Base-by-base conservation (phyloP, 2,113 vertebrate genomes). In the Polypterus bichir region DNA sequence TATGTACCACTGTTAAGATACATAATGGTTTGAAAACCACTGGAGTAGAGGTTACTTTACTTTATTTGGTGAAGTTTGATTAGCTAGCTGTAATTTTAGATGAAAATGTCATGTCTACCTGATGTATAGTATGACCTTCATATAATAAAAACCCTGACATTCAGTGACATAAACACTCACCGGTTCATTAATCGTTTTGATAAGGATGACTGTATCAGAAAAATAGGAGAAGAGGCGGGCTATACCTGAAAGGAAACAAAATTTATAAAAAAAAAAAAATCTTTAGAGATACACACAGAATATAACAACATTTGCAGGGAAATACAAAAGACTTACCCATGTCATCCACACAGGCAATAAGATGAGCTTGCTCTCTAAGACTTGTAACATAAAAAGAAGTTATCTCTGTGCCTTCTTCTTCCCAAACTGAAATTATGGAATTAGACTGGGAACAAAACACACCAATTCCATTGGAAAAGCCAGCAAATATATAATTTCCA, bases 291-390 rank as follows among this genome's bases (percentile, higher is more conserved):
- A 7, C 10, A 54, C 4, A 9, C 9, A 10, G 10, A 27, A 11
- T 57, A 46, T n/a, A 49, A 48, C 4, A 27, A 9, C 49, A 44
- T 51, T 54, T 45, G 7, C 48, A 56, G 4, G 57, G 44, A 8
- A 51, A 47, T 6, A 3, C 66, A 10, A 6, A 44, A 61, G 11
- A 49, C 49, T 57, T 69, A 95, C 92, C 93, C 77, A 85, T 87
- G 62, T 93, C 87, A 83, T 95, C 93, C 72, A 91, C 66, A 7
- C 87, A 74, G 55, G 77, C 71, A 3, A 92, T 68, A 46, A 89
- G 63, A 0, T 87, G 82, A 47, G 61, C 44, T 1, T 66, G 68
- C 0, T 62, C 76, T 57, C 77, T 74, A 61, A 87, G n/a, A 47
- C 73, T 68, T 0, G 64, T 77, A 64, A 80, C 76, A 7, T 49